Percentiles rank a stretch among this genome's conserved stretches.
Conservation (phyloP, 1,140 invertebrate species). For the Drosophila yakuba region DNA sequence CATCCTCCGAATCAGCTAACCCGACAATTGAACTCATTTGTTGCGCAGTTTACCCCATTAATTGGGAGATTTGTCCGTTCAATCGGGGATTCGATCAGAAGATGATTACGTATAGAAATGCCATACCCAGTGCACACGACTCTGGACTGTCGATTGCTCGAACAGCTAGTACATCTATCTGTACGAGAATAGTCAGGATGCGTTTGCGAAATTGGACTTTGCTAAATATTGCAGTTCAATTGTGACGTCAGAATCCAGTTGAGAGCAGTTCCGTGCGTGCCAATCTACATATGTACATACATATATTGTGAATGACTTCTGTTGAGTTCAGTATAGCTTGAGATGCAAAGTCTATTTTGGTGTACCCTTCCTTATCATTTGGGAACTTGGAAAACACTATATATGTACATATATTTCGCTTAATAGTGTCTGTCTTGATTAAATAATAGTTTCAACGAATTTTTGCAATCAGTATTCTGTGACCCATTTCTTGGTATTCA, state of each 20-base stretch:
- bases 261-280: conserved; percentile 25
- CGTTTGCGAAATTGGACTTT: conserved; percentile 38
- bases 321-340: conserved; percentile 4
- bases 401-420: not conserved
- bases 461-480: not conserved
- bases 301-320: conserved; percentile 2
- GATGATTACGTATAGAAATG: conserved; percentile 66
- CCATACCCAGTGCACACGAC: conserved; percentile 37
- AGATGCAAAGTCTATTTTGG: conserved; percentile 39
- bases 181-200: conserved; percentile 10
- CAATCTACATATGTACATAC: not conserved
- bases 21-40: conserved; percentile 73
- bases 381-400: not conserved
- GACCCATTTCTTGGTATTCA: not conserved
- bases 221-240: conserved; percentile 28
- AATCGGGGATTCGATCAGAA: conserved; percentile 58
- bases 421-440: not conserved
- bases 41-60: conserved; percentile 62
- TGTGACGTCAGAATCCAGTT: conserved; percentile 46
- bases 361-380: conserved; percentile 36
- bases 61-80: conserved; percentile 62
- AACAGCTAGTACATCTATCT: conserved; percentile 14
- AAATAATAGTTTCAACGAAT: not conserved
- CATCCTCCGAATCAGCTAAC: conserved; percentile 43
- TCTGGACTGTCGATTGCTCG: conserved; percentile 2